Percentiles rank a stretch among this genome's conserved stretches.
Evolutionary conservation across 37 sponge, comb jelly and placozoan species (phyloP).

Genomic region (Cladorhizidae sp.): DNA sequence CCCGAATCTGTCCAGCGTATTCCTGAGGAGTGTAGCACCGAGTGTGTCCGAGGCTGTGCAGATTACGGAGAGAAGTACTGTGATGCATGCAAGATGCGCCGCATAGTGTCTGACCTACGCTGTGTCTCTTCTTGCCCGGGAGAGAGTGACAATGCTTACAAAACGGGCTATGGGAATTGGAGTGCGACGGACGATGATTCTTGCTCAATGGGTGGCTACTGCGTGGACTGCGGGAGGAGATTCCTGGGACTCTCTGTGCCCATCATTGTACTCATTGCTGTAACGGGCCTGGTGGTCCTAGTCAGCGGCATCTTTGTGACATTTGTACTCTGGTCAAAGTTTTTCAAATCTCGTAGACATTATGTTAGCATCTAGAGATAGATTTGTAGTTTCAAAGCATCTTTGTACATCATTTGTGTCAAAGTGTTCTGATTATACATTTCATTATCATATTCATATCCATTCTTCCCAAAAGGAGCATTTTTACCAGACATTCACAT

Average conservation of each 20-base stretch:
- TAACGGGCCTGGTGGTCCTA: conserved; percentile 1
- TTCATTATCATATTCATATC: no score
- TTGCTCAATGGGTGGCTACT: conserved; percentile 27
- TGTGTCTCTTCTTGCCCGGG: conserved; percentile 49
- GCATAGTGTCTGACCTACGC: conserved; percentile 17
- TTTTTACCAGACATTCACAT: no score
- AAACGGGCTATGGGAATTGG: neutral
- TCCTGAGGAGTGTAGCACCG: conserved; percentile 39
- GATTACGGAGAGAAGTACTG: conserved; percentile 16
- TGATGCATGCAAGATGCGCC: conserved; percentile 31
- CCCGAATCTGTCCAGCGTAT: conserved; percentile 48
- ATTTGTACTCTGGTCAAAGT: neutral
- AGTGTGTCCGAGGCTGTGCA: conserved; percentile 64
- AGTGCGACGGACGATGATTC: neutral
- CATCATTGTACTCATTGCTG: conserved; percentile 14
- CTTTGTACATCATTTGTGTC: no score
- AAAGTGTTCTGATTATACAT: no score
- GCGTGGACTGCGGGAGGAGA: conserved; percentile 9
- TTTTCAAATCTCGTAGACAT: neutral
- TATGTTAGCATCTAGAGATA: neutral
- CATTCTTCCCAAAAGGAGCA: no score
- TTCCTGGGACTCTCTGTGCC: neutral
- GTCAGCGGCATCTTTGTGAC: neutral
- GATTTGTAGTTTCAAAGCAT: no score
- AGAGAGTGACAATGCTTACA: neutral